phyloP scores from a whole-genome alignment of 2,113 vertebrate species.

The Salvator merianae region DNA sequence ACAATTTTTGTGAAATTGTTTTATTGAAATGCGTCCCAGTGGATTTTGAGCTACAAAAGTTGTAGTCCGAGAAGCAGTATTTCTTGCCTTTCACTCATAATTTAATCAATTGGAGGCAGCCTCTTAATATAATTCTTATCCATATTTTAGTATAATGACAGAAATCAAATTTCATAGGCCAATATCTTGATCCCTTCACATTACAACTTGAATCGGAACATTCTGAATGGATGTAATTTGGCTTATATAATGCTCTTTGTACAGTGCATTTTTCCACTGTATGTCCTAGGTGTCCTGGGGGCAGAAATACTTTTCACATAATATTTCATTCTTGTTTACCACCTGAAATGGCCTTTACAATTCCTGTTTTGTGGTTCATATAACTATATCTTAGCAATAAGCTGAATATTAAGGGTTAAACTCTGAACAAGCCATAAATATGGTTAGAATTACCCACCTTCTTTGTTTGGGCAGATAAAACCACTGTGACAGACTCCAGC shows the following conservation, averaged over 20 bases:
- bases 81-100: not conserved
- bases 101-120: slow-evolving; percentile 21
- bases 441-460: not conserved
- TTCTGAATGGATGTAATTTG: not conserved
- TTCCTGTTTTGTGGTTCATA: not conserved
- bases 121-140: not conserved
- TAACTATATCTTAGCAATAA: not conserved
- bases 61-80: not conserved
- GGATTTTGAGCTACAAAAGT: not conserved
- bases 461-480: not conserved
- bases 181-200: not conserved
- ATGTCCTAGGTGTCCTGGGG: not conserved
- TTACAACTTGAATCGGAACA: not conserved
- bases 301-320: not conserved
- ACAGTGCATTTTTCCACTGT: not conserved
- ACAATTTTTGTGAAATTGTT: not conserved
- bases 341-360: not conserved
- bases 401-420: not conserved
- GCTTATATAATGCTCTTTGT: not conserved
- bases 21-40: not conserved
- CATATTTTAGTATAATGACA: not conserved
- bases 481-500: not conserved
- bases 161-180: slow-evolving; percentile 9
- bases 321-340: not conserved
- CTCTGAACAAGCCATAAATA: not conserved